phyloP scores from a whole-genome alignment of 2,797 vertebrate species.

The Rhinophrynus dorsalis region DNA sequence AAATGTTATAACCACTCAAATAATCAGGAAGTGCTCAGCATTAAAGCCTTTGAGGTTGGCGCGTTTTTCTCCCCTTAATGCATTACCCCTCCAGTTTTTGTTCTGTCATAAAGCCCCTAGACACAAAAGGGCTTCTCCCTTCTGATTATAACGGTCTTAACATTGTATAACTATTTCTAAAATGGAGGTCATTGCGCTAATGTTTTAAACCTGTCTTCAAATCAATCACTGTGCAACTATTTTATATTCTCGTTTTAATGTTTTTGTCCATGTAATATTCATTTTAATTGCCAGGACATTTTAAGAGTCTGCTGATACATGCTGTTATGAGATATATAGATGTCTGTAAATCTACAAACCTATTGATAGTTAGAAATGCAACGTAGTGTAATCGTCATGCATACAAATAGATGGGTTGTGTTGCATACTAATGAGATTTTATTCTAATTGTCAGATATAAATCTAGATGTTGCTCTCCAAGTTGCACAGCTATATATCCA shows the following conservation, averaged over 20 bases:
- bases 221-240: background rate
- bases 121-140: too few species aligned
- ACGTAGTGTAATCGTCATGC: slow-evolving; percentile 26
- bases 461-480: background rate
- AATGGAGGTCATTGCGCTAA: background rate
- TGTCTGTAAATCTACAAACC: slow-evolving; percentile 5
- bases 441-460: background rate
- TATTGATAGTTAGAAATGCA: slow-evolving; percentile 37
- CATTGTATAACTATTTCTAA: too few species aligned
- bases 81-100: too few species aligned
- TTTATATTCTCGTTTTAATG: background rate
- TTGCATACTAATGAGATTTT: slow-evolving; percentile 14
- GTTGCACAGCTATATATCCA: background rate
- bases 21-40: too few species aligned
- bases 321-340: slow-evolving; percentile 16
- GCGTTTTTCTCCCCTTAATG: too few species aligned
- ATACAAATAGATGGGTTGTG: slow-evolving; percentile 20
- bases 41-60: too few species aligned
- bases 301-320: slow-evolving; percentile 2
- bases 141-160: too few species aligned
- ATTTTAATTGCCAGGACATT: too few species aligned
- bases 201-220: background rate
- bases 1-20: too few species aligned
- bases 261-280: background rate
- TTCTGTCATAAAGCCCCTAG: too few species aligned